Conservation (phyloP, 2,113 vertebrate species). For the Tyto alba region DNA sequence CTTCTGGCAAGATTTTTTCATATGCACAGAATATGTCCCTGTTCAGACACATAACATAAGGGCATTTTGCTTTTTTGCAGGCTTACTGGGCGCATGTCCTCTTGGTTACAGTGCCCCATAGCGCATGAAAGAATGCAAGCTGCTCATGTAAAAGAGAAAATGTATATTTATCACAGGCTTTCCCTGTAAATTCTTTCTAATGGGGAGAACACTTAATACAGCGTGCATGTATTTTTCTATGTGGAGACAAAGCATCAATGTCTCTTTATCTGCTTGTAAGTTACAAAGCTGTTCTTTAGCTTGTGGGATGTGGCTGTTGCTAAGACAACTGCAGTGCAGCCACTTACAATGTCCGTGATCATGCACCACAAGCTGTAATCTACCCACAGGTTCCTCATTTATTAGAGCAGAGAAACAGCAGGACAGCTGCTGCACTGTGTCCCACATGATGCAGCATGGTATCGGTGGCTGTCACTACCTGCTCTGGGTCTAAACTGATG, state of each 20-base stretch:
- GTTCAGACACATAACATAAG: background rate
- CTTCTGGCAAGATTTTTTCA: background rate
- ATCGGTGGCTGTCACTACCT: background rate
- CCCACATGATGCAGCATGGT: background rate
- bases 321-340: constrained; percentile 49
- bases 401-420: background rate
- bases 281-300: background rate
- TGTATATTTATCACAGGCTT: background rate
- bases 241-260: constrained; percentile 8
- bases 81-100: background rate
- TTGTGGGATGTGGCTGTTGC: constrained; percentile 47
- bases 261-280: background rate
- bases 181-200: background rate
- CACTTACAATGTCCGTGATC: constrained; percentile 1
- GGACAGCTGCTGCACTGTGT: background rate
- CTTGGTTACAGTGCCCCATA: background rate
- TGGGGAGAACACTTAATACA: background rate
- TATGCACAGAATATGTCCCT: background rate
- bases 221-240: background rate
- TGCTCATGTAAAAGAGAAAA: background rate
- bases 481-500: background rate
- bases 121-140: background rate
- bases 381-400: constrained; percentile 20
- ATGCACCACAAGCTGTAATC: constrained; percentile 25
- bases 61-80: background rate